Evolutionary conservation across 2,113 vertebrate species (phyloP), one percentile per base, ranked within the genome.

Genomic region (Lethenteron camtschaticum): DNA sequence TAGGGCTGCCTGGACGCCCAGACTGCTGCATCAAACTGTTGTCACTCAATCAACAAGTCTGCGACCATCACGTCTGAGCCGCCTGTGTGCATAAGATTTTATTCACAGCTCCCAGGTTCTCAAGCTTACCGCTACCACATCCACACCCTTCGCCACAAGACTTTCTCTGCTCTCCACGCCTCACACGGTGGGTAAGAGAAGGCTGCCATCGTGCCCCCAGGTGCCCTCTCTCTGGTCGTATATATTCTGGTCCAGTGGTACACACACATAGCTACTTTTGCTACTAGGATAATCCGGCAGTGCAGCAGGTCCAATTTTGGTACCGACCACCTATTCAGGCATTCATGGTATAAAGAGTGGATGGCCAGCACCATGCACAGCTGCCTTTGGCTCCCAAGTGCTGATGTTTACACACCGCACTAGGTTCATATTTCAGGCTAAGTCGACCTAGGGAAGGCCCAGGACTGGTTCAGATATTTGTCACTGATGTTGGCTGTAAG

Each of bases 1-100:
- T 66, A 66, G 10, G 63, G 63, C 63, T 66, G 63, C 63, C 63
- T 66, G 63, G 63, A 11, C 63, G 24, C 63, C 63, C 24, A 9
- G 8, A 66, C 63, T 9, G 63, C 63, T 66, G 10, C 63, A 9
- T 16, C 10, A 24, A 16, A 24, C 63, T 66, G 63, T 66, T 66
- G 63, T 8, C 63, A 24, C 63, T 66, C 63, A 66, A 16, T 66
- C 63, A 11, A 9, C 10, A 66, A 66, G 10, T 24, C n/a, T 24
- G 63, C 63, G 10, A 66, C 10, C 63, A 66, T 66, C 63, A 66
- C 63, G 10, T 24, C 63, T 66, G 9, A 24, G 63, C 63, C 63
- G 10, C 8, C 63, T 8, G 24, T 66, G 63, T 66, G 63, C 63
- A 66, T 41, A 10, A 66, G 63, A 10, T 66, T 24, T 24, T 9